These are phyloP conservation scores for Lasaia peninsularis DNA, from an alignment of 1,140 invertebrate species.

Conservation along the genomic window DNA sequence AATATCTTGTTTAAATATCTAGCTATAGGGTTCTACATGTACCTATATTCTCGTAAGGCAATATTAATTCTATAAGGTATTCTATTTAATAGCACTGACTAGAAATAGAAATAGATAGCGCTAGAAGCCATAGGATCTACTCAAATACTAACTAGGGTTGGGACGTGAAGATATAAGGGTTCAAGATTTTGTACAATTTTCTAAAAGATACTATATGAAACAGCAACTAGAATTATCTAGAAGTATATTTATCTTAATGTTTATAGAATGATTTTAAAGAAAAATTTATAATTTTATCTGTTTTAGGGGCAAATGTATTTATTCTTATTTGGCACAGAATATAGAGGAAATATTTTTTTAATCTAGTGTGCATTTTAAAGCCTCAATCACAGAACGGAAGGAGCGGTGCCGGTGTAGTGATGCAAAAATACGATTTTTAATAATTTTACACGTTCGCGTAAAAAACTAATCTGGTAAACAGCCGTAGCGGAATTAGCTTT, in stretches of 20 bases:
- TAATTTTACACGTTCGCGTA: constrained; percentile 47
- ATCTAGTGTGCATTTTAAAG: constrained; percentile 59
- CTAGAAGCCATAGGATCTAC: constrained; percentile 20
- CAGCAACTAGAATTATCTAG: constrained; percentile 42
- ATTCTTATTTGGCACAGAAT: constrained; percentile 67
- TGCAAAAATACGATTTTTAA: constrained; percentile 68
- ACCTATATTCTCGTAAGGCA: constrained; percentile 7
- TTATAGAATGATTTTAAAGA: constrained; percentile 28
- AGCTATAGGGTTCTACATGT: background rate
- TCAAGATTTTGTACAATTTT: constrained; percentile 60
- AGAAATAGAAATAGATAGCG: constrained; percentile 21
- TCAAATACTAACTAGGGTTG: constrained; percentile 52
- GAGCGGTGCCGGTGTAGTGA: constrained; percentile 59
- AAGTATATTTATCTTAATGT: constrained; percentile 26
- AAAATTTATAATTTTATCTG: constrained; percentile 22
- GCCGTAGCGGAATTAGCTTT: constrained; percentile 43
- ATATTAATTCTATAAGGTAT: constrained; percentile 6
- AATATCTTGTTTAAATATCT: background rate
- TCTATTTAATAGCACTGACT: background rate
- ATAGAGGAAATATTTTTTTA: constrained; percentile 53
- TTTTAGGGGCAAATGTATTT: constrained; percentile 41
- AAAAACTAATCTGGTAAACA: constrained; percentile 47
- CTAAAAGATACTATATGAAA: constrained; percentile 57
- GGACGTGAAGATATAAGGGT: constrained; percentile 71
- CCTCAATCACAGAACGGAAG: constrained; percentile 74